A percentile compares a stretch with the other conserved stretches of the same genome.
Evolutionary conservation across 2,888 invertebrate genomes (phyloP).

Genomic region (Pimpla rufipes): DNA sequence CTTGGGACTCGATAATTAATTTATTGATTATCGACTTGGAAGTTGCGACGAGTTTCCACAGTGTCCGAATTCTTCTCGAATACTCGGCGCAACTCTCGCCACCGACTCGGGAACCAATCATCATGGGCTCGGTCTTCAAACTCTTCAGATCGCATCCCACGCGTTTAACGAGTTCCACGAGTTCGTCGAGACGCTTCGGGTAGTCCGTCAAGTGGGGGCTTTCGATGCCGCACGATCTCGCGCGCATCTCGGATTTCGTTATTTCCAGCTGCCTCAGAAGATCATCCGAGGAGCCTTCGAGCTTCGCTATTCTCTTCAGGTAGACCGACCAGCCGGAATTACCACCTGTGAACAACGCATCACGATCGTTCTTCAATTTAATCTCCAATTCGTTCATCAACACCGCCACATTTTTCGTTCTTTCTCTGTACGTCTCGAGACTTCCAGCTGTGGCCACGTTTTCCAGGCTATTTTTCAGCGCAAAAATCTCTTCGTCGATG

Average conservation of each 20-base stretch:
- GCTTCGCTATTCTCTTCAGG: slow-evolving; percentile 68
- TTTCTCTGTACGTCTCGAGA: background rate
- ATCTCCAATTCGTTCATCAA: slow-evolving; percentile 67
- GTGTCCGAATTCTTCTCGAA: slow-evolving; percentile 61
- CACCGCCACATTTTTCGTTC: slow-evolving; percentile 48
- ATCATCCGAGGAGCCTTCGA: slow-evolving; percentile 63
- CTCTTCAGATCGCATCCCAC: slow-evolving; percentile 67
- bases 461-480: slow-evolving; percentile 53
- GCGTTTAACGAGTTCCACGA: slow-evolving; percentile 64
- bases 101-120: slow-evolving; percentile 55
- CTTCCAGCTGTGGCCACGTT: background rate
- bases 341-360: slow-evolving; percentile 70
- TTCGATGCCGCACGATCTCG: slow-evolving; percentile 1
- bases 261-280: slow-evolving; percentile 64
- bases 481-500: slow-evolving; percentile 59
- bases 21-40: slow-evolving; percentile 57
- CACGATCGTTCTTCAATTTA: slow-evolving; percentile 72
- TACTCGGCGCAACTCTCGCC: slow-evolving; percentile 61
- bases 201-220: slow-evolving; percentile 3
- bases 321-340: slow-evolving; percentile 69
- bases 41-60: slow-evolving; percentile 61
- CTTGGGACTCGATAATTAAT: slow-evolving; percentile 50
- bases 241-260: background rate
- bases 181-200: slow-evolving; percentile 16
- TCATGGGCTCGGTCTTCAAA: slow-evolving; percentile 67